phyloP scores from a whole-genome alignment of 2,113 vertebrate species.

The Laticauda laticaudata region DNA sequence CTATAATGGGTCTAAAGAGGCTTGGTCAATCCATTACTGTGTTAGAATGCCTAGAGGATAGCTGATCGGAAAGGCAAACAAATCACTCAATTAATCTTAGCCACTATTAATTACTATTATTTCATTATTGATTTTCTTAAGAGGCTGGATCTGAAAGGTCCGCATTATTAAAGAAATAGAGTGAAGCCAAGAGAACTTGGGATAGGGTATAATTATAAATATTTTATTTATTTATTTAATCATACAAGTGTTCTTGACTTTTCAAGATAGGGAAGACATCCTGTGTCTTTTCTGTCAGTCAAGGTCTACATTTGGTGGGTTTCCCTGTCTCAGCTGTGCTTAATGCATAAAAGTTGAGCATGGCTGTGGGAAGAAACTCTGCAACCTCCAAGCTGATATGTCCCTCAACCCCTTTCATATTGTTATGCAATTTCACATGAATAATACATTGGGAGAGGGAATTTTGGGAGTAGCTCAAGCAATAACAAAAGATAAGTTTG shows the following conservation, averaged over 20 bases:
- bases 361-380: neutral
- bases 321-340: neutral
- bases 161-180: slow-evolving; percentile 28
- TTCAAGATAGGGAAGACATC: neutral
- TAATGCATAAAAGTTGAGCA: neutral
- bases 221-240: neutral
- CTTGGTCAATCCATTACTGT: slow-evolving; percentile 5
- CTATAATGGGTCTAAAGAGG: neutral
- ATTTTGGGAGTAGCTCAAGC: neutral
- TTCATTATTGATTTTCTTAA: slow-evolving; percentile 21
- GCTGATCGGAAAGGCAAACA: slow-evolving; percentile 14
- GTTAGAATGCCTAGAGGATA: neutral
- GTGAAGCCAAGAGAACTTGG: neutral
- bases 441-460: neutral
- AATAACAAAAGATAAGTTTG: neutral
- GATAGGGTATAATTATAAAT: neutral
- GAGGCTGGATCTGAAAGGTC: neutral
- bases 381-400: neutral
- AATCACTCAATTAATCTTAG: slow-evolving; percentile 15
- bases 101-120: slow-evolving; percentile 23
- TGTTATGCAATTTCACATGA: neutral
- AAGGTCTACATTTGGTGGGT: neutral
- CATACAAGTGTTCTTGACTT: neutral
- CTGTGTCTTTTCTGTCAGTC: neutral
- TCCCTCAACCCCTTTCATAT: neutral